Conservation (phyloP, 2,888 invertebrate genomes). For the Chouioia cunea region DNA sequence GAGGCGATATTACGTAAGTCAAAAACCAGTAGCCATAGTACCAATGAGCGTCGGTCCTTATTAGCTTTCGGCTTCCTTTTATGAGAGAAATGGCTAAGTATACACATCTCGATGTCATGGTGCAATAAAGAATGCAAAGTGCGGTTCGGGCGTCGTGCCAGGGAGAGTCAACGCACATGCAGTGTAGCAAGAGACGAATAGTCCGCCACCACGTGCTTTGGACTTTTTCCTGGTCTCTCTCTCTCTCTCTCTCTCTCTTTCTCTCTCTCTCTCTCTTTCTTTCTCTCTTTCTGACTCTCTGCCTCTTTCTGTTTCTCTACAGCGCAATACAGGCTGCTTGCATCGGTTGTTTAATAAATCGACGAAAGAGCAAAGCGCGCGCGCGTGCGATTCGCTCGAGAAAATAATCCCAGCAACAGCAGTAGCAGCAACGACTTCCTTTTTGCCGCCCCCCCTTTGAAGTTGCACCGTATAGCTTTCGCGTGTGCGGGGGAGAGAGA, state of each 20-base stretch:
- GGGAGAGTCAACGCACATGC: neutral
- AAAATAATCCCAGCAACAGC: slow-evolving; percentile 19
- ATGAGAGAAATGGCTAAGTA: slow-evolving; percentile 20
- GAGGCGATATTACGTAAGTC: slow-evolving; percentile 28
- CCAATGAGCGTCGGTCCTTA: slow-evolving; percentile 16
- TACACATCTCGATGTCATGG: neutral
- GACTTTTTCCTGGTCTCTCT: neutral
- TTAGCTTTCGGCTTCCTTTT: slow-evolving; percentile 20
- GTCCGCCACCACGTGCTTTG: slow-evolving; percentile 31
- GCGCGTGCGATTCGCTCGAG: neutral
- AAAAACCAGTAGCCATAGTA: slow-evolving; percentile 2
- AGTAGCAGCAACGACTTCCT: neutral
- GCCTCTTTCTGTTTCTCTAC: no score
- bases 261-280: neutral
- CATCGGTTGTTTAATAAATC: slow-evolving; percentile 20
- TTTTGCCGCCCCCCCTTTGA: slow-evolving; percentile 12
- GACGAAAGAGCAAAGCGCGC: neutral
- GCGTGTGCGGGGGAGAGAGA: no score
- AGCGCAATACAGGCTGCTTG: no score
- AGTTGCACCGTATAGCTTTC: no score
- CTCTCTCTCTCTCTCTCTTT: neutral
- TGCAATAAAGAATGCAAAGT: slow-evolving; percentile 15
- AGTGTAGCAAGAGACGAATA: slow-evolving; percentile 20
- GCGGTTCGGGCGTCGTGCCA: slow-evolving; percentile 30
- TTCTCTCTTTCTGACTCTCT: neutral